Conservation (phyloP, 2,888 invertebrate species). For the Cotesia congregata region DNA sequence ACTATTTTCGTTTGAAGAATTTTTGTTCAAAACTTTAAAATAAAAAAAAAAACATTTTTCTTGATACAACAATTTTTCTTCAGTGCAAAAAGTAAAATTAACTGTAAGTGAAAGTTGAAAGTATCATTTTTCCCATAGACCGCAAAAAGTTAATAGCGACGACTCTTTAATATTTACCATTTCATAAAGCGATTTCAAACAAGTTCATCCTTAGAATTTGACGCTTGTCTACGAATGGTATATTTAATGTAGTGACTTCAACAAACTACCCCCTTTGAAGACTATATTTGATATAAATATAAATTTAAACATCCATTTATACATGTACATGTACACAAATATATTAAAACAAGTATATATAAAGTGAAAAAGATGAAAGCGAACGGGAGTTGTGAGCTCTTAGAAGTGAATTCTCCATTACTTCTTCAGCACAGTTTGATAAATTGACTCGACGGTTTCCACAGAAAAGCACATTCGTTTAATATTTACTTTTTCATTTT, state of each 20-base stretch:
- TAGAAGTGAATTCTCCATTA: constrained; percentile 13
- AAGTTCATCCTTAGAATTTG: background rate
- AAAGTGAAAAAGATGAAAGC: constrained; percentile 6
- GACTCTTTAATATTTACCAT: background rate
- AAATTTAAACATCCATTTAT: background rate
- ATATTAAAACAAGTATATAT: background rate
- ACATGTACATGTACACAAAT: background rate
- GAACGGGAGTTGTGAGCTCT: background rate
- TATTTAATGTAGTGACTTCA: background rate
- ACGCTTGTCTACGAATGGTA: background rate
- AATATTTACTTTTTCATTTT: constrained; percentile 34
- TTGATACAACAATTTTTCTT: too few species aligned
- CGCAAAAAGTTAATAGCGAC: background rate
- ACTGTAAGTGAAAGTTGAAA: too few species aligned
- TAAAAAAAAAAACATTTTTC: too few species aligned
- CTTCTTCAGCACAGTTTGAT: constrained; percentile 40
- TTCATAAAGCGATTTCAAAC: background rate
- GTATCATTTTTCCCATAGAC: too few species aligned
- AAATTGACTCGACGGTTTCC: constrained; percentile 47
- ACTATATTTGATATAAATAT: background rate
- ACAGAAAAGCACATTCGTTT: constrained; percentile 23
- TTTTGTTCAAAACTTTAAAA: too few species aligned
- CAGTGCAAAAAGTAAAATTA: too few species aligned
- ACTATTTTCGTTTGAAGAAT: too few species aligned
- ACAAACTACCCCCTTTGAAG: background rate